phyloP scores from a whole-genome alignment of 2,113 vertebrate species.

The Gymnarchus niloticus region DNA sequence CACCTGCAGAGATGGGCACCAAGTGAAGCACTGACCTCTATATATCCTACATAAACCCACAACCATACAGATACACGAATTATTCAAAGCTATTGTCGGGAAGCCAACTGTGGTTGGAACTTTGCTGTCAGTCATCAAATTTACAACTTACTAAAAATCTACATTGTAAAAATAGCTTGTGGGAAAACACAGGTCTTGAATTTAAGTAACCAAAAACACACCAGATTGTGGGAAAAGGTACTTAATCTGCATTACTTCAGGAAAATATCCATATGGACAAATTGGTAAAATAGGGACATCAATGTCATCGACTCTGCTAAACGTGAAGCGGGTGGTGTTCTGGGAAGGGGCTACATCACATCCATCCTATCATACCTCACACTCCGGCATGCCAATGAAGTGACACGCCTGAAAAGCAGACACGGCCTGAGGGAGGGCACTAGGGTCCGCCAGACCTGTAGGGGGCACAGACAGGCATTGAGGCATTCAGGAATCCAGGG shows the following conservation, averaged over 20 bases:
- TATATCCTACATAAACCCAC: background rate
- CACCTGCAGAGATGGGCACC: constrained; percentile 62
- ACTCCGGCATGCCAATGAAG: constrained; percentile 97
- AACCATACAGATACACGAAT: background rate
- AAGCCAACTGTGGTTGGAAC: background rate
- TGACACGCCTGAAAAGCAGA: constrained; percentile 93
- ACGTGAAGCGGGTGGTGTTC: background rate
- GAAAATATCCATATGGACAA: too few species aligned
- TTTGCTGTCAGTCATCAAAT: background rate
- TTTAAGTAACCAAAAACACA: background rate
- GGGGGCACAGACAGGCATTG: background rate
- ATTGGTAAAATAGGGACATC: too few species aligned
- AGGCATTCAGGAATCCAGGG: background rate
- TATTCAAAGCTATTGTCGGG: background rate
- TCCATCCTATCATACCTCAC: constrained; percentile 78
- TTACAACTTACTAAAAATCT: background rate
- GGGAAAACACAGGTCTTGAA: background rate
- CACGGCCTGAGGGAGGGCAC: constrained; percentile 85
- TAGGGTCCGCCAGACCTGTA: constrained; percentile 84
- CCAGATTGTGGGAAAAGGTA: too few species aligned
- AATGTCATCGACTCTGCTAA: too few species aligned
- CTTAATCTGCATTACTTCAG: too few species aligned
- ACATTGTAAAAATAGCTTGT: background rate
- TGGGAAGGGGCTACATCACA: background rate
- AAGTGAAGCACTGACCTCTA: too few species aligned